phyloP scores from a whole-genome alignment of 2,888 invertebrate species.

The Congeria kusceri region DNA sequence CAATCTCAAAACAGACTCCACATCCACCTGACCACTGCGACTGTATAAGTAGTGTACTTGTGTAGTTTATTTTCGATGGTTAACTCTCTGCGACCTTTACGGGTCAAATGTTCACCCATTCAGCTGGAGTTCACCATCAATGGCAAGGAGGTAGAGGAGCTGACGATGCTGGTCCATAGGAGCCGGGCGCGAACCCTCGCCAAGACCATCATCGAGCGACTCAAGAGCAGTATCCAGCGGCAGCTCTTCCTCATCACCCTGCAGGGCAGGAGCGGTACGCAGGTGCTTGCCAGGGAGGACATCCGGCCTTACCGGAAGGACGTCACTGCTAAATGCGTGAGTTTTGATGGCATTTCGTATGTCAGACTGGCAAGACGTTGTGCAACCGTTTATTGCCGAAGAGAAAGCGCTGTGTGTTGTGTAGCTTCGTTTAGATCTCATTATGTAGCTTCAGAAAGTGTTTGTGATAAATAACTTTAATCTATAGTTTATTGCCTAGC shows the following conservation, averaged over 20 bases:
- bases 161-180: slow-evolving; percentile 92
- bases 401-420: too few species aligned
- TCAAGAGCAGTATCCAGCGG: slow-evolving; percentile 94
- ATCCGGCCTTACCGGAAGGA: slow-evolving; percentile 95
- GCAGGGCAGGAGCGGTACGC: slow-evolving; percentile 92
- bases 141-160: slow-evolving; percentile 92
- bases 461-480: too few species aligned
- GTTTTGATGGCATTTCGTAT: slow-evolving; percentile 71
- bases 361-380: too few species aligned
- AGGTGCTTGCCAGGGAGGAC: slow-evolving; percentile 93
- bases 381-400: too few species aligned
- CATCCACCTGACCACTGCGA: neutral
- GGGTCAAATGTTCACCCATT: too few species aligned
- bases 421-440: too few species aligned
- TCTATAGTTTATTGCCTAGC: too few species aligned
- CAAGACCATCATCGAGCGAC: slow-evolving; percentile 88
- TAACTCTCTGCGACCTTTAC: too few species aligned
- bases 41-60: neutral
- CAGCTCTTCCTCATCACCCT: slow-evolving; percentile 94
- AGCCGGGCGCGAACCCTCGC: slow-evolving; percentile 86
- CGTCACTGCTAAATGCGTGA: slow-evolving; percentile 96
- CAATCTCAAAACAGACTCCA: too few species aligned
- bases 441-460: too few species aligned
- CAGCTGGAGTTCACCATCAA: slow-evolving; percentile 93
- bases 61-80: too few species aligned